These are phyloP conservation scores for Isotomurus palustris DNA, from an alignment of 2,888 invertebrate genomes.

Conservation along the genomic window DNA sequence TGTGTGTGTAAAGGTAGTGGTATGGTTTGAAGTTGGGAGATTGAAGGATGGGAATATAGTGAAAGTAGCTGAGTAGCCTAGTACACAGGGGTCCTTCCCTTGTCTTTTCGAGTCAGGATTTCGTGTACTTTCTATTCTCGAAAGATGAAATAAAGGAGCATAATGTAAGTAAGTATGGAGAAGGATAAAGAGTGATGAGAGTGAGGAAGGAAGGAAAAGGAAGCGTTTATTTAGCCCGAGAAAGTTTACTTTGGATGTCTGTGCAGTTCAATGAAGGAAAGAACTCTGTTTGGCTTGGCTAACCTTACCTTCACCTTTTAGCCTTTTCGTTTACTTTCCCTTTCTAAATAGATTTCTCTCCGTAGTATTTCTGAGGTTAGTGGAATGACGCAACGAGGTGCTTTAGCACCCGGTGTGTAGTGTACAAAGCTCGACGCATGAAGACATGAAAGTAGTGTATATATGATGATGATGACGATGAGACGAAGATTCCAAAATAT, in stretches of 20 bases:
- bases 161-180: too few relatives aligned
- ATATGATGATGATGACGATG: background rate
- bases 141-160: background rate
- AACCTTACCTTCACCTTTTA: slow-evolving; percentile 16
- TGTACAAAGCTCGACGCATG: background rate
- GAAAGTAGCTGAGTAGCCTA: too few relatives aligned
- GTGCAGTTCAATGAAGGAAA: background rate
- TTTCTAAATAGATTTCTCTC: background rate
- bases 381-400: too few relatives aligned
- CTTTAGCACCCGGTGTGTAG: too few relatives aligned
- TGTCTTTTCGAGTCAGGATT: background rate
- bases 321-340: slow-evolving; percentile 8
- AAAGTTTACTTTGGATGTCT: slow-evolving; percentile 7
- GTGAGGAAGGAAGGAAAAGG: background rate
- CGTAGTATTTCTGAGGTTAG: background rate
- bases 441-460: background rate
- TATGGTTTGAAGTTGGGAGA: too few relatives aligned
- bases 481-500: background rate
- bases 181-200: background rate
- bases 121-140: background rate
- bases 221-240: slow-evolving; percentile 12
- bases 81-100: too few relatives aligned
- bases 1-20: too few relatives aligned
- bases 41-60: too few relatives aligned
- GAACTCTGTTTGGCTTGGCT: slow-evolving; percentile 10